Evolutionary conservation across 2,797 vertebrate species (phyloP).

Genomic region (Hoplostethus atlanticus): DNA sequence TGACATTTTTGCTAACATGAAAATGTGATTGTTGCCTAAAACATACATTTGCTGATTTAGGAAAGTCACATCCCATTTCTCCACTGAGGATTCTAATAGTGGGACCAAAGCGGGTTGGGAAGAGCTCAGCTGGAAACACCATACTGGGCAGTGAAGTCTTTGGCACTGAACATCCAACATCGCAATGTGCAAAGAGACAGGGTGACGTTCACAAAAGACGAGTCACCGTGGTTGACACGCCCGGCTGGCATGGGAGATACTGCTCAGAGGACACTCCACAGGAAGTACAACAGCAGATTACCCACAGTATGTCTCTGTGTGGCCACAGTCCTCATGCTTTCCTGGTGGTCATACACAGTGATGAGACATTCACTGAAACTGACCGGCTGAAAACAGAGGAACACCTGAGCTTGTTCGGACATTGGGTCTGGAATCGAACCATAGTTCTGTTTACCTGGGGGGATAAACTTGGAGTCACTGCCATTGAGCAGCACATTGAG

Average conservation of each 20-base stretch:
- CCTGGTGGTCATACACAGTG: constrained; percentile 67
- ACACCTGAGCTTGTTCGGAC: constrained; percentile 62
- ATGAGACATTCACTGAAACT: constrained; percentile 66
- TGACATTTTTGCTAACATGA: neutral
- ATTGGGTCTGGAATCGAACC: constrained; percentile 56
- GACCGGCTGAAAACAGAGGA: constrained; percentile 54
- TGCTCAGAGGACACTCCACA: constrained; percentile 62
- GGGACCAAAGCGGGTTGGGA: constrained; percentile 74
- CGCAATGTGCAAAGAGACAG: constrained; percentile 45
- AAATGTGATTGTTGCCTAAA: neutral
- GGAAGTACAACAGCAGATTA: constrained; percentile 60
- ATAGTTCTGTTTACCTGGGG: constrained; percentile 73
- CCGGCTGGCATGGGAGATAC: constrained; percentile 75
- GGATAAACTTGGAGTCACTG: constrained; percentile 56
- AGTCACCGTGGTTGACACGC: constrained; percentile 69
- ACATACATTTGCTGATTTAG: constrained; percentile 20
- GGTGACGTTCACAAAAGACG: constrained; percentile 34
- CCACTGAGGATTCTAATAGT: constrained; percentile 64
- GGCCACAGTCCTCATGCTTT: constrained; percentile 52
- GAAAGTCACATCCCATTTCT: constrained; percentile 25
- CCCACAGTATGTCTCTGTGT: constrained; percentile 51
- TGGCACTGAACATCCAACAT: constrained; percentile 30
- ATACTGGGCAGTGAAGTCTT: constrained; percentile 57
- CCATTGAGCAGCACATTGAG: constrained; percentile 66
- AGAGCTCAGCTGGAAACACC: constrained; percentile 68